These are phyloP conservation scores for Megastigmus dorsalis DNA, from an alignment of 2,888 invertebrate species.

Conservation along the genomic window DNA sequence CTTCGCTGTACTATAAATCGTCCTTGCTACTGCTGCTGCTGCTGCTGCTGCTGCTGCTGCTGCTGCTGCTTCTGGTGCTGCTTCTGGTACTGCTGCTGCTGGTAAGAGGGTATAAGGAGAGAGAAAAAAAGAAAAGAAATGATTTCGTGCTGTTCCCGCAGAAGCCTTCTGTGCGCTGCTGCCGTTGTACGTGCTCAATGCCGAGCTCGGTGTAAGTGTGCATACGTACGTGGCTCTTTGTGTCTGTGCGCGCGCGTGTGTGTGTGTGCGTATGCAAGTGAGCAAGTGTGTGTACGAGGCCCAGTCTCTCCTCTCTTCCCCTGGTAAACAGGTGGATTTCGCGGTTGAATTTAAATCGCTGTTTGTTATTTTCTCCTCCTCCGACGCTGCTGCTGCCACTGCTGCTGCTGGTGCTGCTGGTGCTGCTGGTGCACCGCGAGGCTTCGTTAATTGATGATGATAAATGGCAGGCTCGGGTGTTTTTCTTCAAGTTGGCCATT, in stretches of 20 bases:
- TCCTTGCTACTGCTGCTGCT: constrained; percentile 59
- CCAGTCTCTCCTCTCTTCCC: no score
- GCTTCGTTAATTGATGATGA: no score
- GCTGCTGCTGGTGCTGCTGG: no score
- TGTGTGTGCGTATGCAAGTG: no score
- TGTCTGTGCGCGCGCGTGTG: no score
- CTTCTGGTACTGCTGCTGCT: constrained; percentile 43
- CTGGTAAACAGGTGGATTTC: constrained; percentile 14
- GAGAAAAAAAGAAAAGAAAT: constrained; percentile 34
- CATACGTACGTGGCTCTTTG: no score
- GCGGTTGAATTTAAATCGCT: background rate
- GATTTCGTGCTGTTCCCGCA: constrained; percentile 32
- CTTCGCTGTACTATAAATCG: constrained; percentile 56
- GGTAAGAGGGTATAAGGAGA: background rate
- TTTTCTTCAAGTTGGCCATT: no score
- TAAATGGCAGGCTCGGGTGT: no score
- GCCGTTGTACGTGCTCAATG: background rate
- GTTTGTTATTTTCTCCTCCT: constrained; percentile 21
- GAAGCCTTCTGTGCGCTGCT: constrained; percentile 17
- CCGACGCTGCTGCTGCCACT: no score
- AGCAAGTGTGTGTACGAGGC: no score
- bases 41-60: constrained; percentile 40
- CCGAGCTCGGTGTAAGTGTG: background rate
- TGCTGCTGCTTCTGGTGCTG: constrained; percentile 55
- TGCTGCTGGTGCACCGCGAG: no score